phyloP scores from a whole-genome alignment of 2,113 vertebrate species.

The Chascanopsetta lugubris region DNA sequence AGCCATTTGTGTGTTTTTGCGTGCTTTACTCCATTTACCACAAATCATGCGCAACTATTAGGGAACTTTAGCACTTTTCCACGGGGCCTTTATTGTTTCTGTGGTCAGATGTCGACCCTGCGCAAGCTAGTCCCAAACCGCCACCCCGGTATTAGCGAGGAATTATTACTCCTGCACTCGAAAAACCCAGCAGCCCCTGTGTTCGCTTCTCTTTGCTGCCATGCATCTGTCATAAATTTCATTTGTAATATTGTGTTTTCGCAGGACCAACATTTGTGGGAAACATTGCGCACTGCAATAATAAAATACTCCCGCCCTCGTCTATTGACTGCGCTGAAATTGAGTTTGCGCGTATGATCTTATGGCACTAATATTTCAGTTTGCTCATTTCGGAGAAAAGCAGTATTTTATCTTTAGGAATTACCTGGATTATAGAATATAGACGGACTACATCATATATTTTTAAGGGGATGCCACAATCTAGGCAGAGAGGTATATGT shows the following conservation, averaged over 20 bases:
- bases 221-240: slow-evolving; percentile 2
- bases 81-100: neutral
- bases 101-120: neutral
- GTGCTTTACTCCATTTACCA: neutral
- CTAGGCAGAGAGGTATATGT: neutral
- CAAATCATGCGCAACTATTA: neutral
- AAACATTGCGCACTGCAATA: neutral
- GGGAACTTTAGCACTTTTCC: neutral
- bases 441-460: neutral
- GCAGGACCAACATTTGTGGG: neutral
- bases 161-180: neutral
- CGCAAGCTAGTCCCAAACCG: neutral
- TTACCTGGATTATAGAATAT: neutral
- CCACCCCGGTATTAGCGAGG: neutral
- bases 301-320: neutral
- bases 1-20: neutral
- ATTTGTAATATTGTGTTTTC: slow-evolving; percentile 2
- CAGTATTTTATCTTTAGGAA: neutral
- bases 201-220: slow-evolving; percentile 1
- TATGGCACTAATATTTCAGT: neutral
- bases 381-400: neutral
- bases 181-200: neutral
- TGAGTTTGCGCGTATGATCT: neutral
- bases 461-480: neutral
- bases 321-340: neutral